These are phyloP conservation scores for Rhinogobio ventralis DNA, from an alignment of 2,797 vertebrate species.

Conservation along the genomic window DNA sequence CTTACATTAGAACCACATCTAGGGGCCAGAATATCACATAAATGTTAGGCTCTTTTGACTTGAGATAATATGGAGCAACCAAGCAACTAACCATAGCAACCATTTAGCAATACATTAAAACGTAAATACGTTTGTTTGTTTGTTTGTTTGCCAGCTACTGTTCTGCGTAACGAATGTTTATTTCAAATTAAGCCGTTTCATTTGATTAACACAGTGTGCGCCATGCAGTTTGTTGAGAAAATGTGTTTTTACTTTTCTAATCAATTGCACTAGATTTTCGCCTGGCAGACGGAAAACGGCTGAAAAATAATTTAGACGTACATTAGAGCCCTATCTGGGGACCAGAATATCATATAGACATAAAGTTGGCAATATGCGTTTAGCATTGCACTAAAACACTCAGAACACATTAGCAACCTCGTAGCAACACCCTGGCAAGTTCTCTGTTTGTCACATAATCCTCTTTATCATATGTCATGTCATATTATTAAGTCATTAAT, in stretches of 20 bases:
- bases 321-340: not conserved
- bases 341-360: not conserved
- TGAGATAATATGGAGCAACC: not conserved
- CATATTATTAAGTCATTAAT: not conserved
- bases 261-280: not conserved
- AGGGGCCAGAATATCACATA: not conserved
- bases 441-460: not conserved
- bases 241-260: not conserved
- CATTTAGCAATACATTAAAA: not conserved
- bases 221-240: not conserved
- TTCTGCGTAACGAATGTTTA: not conserved
- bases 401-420: not conserved
- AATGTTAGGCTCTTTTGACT: not conserved
- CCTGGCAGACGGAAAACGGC: not conserved
- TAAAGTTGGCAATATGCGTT: not conserved
- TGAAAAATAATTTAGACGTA: not conserved
- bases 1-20: too few species aligned
- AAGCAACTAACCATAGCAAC: too few species aligned
- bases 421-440: not conserved
- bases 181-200: too few species aligned
- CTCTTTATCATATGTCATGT: not conserved
- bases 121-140: not conserved
- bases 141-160: not conserved
- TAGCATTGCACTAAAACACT: not conserved
- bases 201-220: not conserved